Evolutionary conservation across 2,113 vertebrate genomes (phyloP).

Genomic region (Tragulus kanchil): DNA sequence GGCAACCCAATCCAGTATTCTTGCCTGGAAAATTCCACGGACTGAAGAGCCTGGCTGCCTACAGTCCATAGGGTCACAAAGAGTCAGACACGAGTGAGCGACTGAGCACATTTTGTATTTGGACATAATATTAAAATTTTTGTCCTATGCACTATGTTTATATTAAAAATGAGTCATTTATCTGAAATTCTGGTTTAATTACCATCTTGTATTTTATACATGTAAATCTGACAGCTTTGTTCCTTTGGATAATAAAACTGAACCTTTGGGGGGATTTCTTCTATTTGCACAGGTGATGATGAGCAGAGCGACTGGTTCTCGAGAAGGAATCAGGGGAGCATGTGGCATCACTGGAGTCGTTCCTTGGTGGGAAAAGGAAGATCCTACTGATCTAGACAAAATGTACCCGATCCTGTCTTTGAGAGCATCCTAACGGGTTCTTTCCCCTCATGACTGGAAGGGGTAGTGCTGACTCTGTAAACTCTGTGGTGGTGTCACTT

Average conservation of each 20-base stretch:
- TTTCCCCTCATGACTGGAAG: no score
- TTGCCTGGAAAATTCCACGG: not conserved
- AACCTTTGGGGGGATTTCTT: conserved; percentile 37
- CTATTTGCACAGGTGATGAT: conserved; percentile 92
- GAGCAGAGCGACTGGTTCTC: conserved; percentile 99
- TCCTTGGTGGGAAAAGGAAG: conserved; percentile 98
- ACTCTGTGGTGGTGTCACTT: conserved; percentile 83
- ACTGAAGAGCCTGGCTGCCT: not conserved
- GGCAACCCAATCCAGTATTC: not conserved
- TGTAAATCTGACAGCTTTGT: not conserved
- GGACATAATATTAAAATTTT: not conserved
- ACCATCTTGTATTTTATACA: not conserved
- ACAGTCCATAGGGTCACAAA: not conserved
- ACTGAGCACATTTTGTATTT: not conserved
- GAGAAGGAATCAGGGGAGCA: conserved; percentile 96
- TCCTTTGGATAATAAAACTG: conserved; percentile 59
- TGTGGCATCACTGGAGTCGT: conserved; percentile 95
- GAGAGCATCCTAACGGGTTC: conserved; percentile 97
- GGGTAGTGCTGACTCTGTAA: no score
- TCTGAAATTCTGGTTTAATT: conserved; percentile 58
- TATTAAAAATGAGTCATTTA: conserved; percentile 22
- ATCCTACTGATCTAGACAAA: conserved; percentile 90
- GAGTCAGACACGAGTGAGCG: not conserved
- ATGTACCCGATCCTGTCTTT: conserved; percentile 95
- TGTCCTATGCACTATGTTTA: not conserved